Percentiles rank a stretch among this genome's conserved stretches.
Conservation (phyloP, 2,797 vertebrate genomes). For the Hapalemur alaotrensis region DNA sequence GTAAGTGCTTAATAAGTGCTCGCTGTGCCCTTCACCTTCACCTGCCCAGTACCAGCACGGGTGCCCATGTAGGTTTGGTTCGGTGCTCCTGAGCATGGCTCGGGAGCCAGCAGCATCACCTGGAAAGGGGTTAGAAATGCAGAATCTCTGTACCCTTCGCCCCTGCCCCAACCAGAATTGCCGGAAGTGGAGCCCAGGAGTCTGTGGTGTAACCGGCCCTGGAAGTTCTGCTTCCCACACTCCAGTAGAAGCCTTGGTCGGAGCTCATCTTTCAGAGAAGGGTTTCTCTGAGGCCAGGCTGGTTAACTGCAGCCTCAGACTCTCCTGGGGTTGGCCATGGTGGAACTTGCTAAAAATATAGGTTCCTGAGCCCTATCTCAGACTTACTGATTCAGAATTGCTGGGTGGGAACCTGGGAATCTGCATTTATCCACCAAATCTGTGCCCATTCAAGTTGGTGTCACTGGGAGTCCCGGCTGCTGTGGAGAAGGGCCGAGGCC, state of each 20-base stretch:
- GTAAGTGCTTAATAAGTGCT: background rate
- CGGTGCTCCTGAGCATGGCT: background rate
- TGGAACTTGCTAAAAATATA: background rate
- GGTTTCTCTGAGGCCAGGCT: background rate
- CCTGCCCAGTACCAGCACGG: background rate
- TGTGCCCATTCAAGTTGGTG: background rate
- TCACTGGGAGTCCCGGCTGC: background rate
- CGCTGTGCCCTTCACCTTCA: accelerated
- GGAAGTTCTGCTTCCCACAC: background rate
- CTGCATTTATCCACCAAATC: background rate
- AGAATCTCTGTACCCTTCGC: background rate
- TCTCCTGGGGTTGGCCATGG: background rate
- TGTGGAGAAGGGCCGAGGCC: background rate
- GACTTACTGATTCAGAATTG: background rate
- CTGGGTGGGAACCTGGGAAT: background rate
- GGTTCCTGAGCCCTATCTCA: background rate
- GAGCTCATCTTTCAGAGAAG: background rate
- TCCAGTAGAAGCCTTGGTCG: background rate
- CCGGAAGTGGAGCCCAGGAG: background rate
- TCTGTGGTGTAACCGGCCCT: background rate
- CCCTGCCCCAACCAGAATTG: accelerated
- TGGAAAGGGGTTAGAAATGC: background rate
- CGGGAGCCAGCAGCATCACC: background rate
- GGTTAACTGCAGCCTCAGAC: background rate
- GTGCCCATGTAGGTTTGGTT: accelerated